Conservation (phyloP, 2,888 invertebrate genomes). For the Chorisops tibialis region DNA sequence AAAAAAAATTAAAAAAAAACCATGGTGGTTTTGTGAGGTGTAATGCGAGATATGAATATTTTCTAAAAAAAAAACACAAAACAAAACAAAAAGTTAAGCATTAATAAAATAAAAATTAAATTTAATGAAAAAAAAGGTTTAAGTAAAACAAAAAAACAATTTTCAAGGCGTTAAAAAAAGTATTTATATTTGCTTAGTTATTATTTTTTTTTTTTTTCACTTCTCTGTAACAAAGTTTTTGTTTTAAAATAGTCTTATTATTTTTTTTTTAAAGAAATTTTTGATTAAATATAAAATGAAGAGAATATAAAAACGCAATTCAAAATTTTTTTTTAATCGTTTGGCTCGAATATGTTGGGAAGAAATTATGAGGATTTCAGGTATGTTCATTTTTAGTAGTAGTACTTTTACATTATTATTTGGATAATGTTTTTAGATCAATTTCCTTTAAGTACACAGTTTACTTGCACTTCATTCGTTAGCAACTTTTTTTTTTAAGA, state of each 20-base stretch:
- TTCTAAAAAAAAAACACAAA: conserved; percentile 12
- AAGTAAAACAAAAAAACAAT: background rate
- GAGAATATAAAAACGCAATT: conserved; percentile 7
- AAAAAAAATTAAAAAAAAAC: conserved; percentile 12
- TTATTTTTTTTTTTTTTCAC: conserved; percentile 7
- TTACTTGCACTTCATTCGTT: no score
- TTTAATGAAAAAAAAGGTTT: background rate
- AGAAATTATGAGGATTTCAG: no score
- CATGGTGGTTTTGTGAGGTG: conserved; percentile 15
- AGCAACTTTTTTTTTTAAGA: no score
- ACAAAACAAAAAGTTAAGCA: background rate
- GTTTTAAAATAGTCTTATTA: conserved; percentile 19
- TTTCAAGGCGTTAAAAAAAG: conserved; percentile 10
- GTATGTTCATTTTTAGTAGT: no score
- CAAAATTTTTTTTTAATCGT: no score
- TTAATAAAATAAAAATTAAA: background rate
- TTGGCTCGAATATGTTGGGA: no score
- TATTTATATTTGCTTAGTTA: conserved; percentile 25
- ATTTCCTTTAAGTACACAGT: no score
- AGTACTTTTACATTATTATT: no score
- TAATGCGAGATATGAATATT: conserved; percentile 19
- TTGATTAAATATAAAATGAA: conserved; percentile 19
- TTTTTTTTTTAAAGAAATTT: conserved; percentile 19
- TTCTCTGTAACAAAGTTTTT: conserved; percentile 22
- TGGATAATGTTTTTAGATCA: no score